Conservation (phyloP, 2,888 invertebrate species). For the Bibio marci region DNA sequence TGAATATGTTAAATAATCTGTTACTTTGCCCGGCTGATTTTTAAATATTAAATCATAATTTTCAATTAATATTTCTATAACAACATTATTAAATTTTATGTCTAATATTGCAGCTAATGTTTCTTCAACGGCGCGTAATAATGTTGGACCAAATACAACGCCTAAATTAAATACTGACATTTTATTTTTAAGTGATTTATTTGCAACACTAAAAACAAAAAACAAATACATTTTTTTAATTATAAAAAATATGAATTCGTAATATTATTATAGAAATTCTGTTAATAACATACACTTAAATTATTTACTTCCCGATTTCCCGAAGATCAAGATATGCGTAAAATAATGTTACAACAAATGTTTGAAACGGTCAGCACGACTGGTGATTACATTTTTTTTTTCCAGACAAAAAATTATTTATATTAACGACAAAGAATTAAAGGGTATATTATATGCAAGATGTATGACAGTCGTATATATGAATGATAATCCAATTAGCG, state of each 20-base stretch:
- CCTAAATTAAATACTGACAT: conserved; percentile 97
- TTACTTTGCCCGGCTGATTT: conserved; percentile 19
- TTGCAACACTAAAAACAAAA: conserved; percentile 48
- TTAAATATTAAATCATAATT: conserved; percentile 62
- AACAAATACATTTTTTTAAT: no score
- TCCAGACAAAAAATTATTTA: no score
- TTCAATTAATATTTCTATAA: conserved; percentile 90
- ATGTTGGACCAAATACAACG: conserved; percentile 94
- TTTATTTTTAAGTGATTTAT: conserved; percentile 72
- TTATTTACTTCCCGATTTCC: no score
- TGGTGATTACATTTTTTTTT: no score
- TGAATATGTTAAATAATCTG: conserved; percentile 8
- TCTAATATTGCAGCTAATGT: conserved; percentile 97
- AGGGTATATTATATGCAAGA: no score
- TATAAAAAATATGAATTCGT: conserved; percentile 2
- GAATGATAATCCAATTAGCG: no score
- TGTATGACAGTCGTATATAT: no score
- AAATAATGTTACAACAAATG: no score
- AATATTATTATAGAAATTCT: conserved; percentile 1
- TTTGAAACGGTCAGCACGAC: no score
- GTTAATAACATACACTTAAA: no score
- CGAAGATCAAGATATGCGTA: no score
- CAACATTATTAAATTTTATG: conserved; percentile 97
- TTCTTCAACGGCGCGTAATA: conserved; percentile 88
- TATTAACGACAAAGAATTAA: no score